phyloP scores from a whole-genome alignment of 2,797 vertebrate genomes.

The Heterohyrax brucei region DNA sequence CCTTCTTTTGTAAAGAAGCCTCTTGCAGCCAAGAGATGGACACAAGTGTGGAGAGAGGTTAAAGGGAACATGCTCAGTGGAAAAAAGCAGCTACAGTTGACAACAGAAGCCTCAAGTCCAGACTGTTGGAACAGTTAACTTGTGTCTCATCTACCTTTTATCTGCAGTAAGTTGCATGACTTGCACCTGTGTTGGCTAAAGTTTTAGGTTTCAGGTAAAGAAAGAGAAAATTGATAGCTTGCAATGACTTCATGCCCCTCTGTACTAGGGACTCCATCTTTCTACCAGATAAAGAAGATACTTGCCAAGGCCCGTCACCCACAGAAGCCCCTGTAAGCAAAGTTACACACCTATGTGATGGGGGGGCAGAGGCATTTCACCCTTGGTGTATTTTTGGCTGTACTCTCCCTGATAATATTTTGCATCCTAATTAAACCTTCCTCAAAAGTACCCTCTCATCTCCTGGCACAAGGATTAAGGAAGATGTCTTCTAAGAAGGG shows the following conservation, averaged over 20 bases:
- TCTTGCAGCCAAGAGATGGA: neutral
- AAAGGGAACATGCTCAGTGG: neutral
- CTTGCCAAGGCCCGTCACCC: too few relatives aligned
- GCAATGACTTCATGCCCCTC: neutral
- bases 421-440: too few relatives aligned
- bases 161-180: neutral
- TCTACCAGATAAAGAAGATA: neutral
- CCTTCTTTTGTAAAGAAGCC: neutral
- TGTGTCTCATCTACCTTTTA: neutral
- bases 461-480: too few relatives aligned
- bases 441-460: too few relatives aligned
- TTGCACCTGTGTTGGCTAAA: neutral
- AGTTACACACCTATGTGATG: too few relatives aligned
- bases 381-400: too few relatives aligned
- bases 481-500: too few relatives aligned
- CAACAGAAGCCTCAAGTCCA: neutral
- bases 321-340: too few relatives aligned
- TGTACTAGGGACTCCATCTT: neutral
- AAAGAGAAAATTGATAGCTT: conserved; percentile 15
- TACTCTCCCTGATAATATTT: too few relatives aligned
- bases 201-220: conserved; percentile 14
- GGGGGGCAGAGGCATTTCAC: too few relatives aligned
- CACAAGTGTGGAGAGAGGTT: neutral
- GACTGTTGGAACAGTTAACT: neutral
- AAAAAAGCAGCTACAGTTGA: neutral